Conservation (phyloP, 2,113 vertebrate species). For the Odontophorus gujanensis region DNA sequence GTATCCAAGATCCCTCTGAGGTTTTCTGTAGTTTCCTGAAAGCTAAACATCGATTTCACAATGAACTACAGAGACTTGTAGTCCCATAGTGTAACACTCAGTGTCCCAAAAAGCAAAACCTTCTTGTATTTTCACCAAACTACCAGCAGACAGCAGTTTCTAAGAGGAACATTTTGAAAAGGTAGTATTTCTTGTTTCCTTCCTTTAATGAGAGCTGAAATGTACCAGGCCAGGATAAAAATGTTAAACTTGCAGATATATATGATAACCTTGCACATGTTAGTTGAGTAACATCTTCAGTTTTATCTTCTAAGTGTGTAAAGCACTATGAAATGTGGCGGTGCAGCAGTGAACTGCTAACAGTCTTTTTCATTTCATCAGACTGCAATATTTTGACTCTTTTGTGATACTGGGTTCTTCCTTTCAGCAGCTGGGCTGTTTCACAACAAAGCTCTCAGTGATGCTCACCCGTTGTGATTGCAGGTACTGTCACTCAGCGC, state of each 20-base stretch:
- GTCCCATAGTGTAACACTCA: not conserved
- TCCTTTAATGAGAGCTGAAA: not conserved
- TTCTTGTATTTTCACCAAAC: not conserved
- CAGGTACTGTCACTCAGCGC: not conserved
- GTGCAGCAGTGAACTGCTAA: not conserved
- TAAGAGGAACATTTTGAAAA: not conserved
- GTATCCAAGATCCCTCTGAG: not conserved
- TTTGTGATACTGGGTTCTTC: not conserved
- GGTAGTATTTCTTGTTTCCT: not conserved
- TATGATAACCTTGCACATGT: not conserved
- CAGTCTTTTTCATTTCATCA: not conserved
- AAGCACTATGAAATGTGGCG: not conserved
- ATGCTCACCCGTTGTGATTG: not conserved
- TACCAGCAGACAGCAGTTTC: not conserved
- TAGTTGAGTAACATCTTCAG: not conserved
- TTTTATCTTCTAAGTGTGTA: not conserved
- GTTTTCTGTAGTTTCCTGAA: not conserved
- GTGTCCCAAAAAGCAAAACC: not conserved
- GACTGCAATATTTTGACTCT: not conserved
- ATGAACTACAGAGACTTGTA: not conserved
- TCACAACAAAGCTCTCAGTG: not conserved
- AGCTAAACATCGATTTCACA: not conserved
- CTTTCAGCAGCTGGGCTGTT: not conserved
- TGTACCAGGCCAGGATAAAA: not conserved
- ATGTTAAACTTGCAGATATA: not conserved